Base-by-base conservation (phyloP, 2,888 invertebrate genomes). In the Plutella xylostella region DNA sequence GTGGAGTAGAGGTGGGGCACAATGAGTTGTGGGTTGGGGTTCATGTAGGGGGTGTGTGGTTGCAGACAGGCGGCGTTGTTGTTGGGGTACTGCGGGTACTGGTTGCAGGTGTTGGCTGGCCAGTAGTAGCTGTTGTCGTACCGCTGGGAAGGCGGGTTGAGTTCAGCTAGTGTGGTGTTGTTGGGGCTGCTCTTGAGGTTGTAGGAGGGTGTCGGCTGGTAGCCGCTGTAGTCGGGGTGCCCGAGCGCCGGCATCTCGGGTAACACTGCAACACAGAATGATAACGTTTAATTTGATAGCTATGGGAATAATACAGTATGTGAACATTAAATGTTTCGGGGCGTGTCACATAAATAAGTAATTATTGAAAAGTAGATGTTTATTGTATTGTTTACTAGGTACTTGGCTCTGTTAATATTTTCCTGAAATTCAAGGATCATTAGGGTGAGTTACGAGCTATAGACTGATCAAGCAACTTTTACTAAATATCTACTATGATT, bases 1-100 rank as follows among this genome's bases (percentile, higher is more conserved):
- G 93, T 93, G 34, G 93, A 92, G 68, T 92, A 92, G 0, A 93
- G 78, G 59, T 92, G 92, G 0, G 93, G 93, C 0, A 93, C 86
- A 17, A 93, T 89, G 88, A 93, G 90, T 46, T 89, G 87, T 2
- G 90, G 86, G 44, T 79, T 79, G 0, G 89, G 85, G 54, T 86
- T 87, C 47, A 87, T 85, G 68, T 89, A 89, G 4, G 86, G 79
- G 51, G 88, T 84, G 57, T 89, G 89, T 6, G 85, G 72, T 50
- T 85, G 85, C 42, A 85, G 54, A 51, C 85, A 84, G 12, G 80
- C 65, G 17, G 82, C 72, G 52, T 86, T 85, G 60, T 83, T 86
- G 61, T 85, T 86, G 61, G 90, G 89, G 59, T 90, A 90, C 63
- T 90, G 90, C 62, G 90, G 89, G 58, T 86, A 86, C 56, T 87